phyloP scores from a whole-genome alignment of 2,797 vertebrate genomes.

The Synanceia verrucosa region DNA sequence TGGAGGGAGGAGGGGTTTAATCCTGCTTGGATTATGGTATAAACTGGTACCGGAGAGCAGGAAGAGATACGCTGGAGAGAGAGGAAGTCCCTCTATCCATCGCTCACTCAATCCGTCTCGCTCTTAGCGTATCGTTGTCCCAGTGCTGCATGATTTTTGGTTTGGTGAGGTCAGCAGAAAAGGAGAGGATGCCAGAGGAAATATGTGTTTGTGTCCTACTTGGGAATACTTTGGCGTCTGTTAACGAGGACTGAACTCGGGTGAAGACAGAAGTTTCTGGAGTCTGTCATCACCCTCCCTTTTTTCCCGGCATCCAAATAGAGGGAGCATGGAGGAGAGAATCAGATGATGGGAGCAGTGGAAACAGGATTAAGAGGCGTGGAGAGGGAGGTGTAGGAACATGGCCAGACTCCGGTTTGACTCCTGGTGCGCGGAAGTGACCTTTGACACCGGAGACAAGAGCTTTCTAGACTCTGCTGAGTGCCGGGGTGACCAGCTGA shows the following conservation, averaged over 20 bases:
- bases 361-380: constrained; percentile 37
- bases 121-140: constrained; percentile 11
- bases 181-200: constrained; percentile 11
- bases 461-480: constrained; percentile 21
- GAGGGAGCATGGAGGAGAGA: constrained; percentile 32
- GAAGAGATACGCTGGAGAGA: constrained; percentile 54
- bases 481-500: constrained; percentile 33
- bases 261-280: constrained; percentile 40
- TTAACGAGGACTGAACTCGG: not conserved
- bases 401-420: constrained; percentile 49
- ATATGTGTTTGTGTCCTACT: constrained; percentile 6
- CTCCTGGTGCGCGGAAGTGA: constrained; percentile 53
- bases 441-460: constrained; percentile 64
- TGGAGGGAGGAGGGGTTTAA: constrained; percentile 83
- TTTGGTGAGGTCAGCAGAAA: constrained; percentile 26
- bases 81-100: constrained; percentile 53
- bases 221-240: not conserved
- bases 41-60: constrained; percentile 72
- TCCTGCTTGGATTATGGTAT: constrained; percentile 83
- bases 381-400: constrained; percentile 40
- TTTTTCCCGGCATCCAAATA: not conserved
- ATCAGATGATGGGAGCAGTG: constrained; percentile 53
- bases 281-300: not conserved
- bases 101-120: constrained; percentile 35
- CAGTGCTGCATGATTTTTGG: constrained; percentile 1